A percentile compares a stretch with the other conserved stretches of the same genome.
Evolutionary conservation across 2,113 vertebrate species (phyloP).

Genomic region (Chionis minor): DNA sequence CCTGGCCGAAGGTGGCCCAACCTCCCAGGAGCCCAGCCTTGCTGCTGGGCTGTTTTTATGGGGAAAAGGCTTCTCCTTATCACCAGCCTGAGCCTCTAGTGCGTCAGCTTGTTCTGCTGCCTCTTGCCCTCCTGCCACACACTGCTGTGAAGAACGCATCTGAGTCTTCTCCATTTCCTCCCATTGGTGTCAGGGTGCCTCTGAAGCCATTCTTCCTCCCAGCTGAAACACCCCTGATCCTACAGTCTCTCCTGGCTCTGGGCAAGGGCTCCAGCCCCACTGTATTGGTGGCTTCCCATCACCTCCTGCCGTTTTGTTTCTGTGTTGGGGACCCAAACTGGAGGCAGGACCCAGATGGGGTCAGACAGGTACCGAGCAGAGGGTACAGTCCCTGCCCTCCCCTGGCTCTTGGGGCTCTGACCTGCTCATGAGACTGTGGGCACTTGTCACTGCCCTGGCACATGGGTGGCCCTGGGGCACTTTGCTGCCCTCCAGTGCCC

Average conservation of each 20-base stretch:
- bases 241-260: accelerated
- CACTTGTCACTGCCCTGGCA: not conserved
- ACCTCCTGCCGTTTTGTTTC: not conserved
- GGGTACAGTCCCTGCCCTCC: not conserved
- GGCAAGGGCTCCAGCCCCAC: not conserved
- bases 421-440: not conserved
- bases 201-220: accelerated
- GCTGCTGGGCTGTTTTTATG: accelerated
- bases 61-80: not conserved
- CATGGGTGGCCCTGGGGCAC: not conserved
- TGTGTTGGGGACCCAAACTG: not conserved
- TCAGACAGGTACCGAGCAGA: not conserved
- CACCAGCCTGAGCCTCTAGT: not conserved
- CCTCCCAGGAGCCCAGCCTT: accelerated
- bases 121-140: not conserved
- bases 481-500: not conserved
- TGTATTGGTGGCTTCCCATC: not conserved
- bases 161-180: not conserved
- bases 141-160: not conserved
- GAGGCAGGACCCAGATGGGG: not conserved
- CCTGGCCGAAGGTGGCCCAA: accelerated
- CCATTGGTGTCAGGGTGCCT: not conserved
- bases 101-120: not conserved
- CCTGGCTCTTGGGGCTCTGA: not conserved
- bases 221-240: not conserved